A percentile compares a stretch with the other conserved stretches of the same genome.
Evolutionary conservation across 2,888 invertebrate species (phyloP).

Genomic region (Busseola fusca): DNA sequence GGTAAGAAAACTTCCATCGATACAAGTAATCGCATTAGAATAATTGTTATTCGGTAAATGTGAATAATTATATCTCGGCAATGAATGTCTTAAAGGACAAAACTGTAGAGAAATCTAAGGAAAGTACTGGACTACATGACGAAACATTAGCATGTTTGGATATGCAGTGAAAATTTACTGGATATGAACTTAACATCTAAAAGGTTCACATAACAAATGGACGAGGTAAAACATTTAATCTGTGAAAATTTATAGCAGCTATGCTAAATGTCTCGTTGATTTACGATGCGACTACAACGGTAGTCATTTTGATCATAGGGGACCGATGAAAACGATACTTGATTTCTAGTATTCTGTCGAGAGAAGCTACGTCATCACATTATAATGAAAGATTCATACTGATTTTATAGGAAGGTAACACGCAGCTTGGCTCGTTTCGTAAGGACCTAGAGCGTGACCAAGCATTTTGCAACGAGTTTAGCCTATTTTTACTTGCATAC

Average conservation of each 20-base stretch:
- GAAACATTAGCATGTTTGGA: neutral
- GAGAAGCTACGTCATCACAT: conserved; percentile 13
- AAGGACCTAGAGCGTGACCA: conserved; percentile 48
- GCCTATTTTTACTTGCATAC: conserved; percentile 22
- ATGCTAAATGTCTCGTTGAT: conserved; percentile 23
- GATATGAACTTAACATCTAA: neutral
- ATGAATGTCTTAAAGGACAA: neutral
- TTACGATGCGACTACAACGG: conserved; percentile 33
- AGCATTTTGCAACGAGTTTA: conserved; percentile 35
- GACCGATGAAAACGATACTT: conserved; percentile 21
- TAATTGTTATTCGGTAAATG: neutral
- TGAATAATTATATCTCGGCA: neutral
- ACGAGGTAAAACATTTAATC: conserved; percentile 15
- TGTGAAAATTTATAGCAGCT: conserved; percentile 25
- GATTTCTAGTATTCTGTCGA: conserved; percentile 14
- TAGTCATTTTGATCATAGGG: conserved; percentile 22
- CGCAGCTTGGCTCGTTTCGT: conserved; percentile 29
- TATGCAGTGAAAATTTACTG: neutral
- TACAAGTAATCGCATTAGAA: conserved; percentile 4
- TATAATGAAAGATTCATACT: conserved; percentile 11
- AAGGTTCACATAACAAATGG: conserved; percentile 4
- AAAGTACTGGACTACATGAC: neutral
- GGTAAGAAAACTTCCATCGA: neutral
- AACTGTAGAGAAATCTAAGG: neutral
- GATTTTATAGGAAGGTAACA: conserved; percentile 20